These are phyloP conservation scores for Apostichopus leukothele DNA, from an alignment of 53 echinoderm and acorn worm genomes.

Conservation along the genomic window DNA sequence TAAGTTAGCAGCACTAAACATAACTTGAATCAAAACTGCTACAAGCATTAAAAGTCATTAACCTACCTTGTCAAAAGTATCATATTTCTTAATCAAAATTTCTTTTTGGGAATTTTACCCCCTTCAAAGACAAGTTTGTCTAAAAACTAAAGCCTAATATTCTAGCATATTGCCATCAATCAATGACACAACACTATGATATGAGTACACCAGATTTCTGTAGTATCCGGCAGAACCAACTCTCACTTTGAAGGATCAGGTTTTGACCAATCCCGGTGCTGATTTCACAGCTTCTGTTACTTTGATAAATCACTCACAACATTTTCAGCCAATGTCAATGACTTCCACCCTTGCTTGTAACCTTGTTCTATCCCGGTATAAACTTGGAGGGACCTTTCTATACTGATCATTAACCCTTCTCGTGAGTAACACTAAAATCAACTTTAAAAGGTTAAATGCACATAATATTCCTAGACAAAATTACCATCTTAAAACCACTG, in stretches of 20 bases:
- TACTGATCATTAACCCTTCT: no score
- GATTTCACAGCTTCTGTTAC: background rate
- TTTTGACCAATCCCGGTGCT: background rate
- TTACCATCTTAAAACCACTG: no score
- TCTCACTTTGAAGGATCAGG: background rate
- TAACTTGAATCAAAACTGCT: no score
- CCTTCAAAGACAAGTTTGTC: background rate
- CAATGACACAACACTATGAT: background rate
- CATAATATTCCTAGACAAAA: no score
- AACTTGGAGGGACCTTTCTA: no score
- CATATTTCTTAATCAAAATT: background rate
- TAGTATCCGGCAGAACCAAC: background rate
- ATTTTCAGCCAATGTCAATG: background rate
- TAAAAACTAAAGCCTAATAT: background rate
- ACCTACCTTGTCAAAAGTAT: background rate
- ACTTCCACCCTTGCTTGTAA: no score
- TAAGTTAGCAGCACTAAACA: no score
- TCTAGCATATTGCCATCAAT: background rate
- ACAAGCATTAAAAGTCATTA: no score
- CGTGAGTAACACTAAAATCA: no score
- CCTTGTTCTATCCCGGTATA: no score
- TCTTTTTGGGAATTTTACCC: background rate
- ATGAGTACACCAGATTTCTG: conserved; percentile 1
- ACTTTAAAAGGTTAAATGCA: no score
- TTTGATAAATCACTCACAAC: background rate